Evolutionary conservation across 2,113 vertebrate species (phyloP).

Genomic region (Cariama cristata): DNA sequence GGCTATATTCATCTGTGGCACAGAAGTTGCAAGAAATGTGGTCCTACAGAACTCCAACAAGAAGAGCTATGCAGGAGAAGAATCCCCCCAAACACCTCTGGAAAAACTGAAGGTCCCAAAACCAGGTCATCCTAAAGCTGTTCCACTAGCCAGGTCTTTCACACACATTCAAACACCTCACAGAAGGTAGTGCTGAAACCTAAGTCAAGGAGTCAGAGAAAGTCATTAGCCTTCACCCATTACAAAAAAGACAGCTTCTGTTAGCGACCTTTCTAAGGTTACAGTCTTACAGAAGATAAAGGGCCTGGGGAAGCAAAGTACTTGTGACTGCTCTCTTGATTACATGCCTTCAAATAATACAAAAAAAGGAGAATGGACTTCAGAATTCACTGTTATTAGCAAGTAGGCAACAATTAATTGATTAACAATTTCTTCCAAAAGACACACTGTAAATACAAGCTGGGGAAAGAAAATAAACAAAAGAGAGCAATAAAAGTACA

Average conservation of each 20-base stretch:
- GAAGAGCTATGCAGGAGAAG: accelerated
- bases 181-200: background rate
- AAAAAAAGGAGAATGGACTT: background rate
- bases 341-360: background rate
- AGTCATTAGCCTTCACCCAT: background rate
- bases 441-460: background rate
- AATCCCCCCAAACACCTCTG: background rate
- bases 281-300: background rate
- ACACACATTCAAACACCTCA: background rate
- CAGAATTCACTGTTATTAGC: background rate
- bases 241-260: background rate
- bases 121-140: background rate
- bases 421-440: background rate
- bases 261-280: background rate
- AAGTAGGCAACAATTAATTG: background rate
- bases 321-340: background rate
- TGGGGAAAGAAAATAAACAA: too few species aligned
- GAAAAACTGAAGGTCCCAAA: background rate
- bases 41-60: background rate
- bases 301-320: background rate
- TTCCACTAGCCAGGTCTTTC: background rate
- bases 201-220: background rate
- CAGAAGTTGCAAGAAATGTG: background rate
- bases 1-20: background rate
- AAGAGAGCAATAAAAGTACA: accelerated